phyloP scores from a whole-genome alignment of 2,113 vertebrate species.

The Cariama cristata region DNA sequence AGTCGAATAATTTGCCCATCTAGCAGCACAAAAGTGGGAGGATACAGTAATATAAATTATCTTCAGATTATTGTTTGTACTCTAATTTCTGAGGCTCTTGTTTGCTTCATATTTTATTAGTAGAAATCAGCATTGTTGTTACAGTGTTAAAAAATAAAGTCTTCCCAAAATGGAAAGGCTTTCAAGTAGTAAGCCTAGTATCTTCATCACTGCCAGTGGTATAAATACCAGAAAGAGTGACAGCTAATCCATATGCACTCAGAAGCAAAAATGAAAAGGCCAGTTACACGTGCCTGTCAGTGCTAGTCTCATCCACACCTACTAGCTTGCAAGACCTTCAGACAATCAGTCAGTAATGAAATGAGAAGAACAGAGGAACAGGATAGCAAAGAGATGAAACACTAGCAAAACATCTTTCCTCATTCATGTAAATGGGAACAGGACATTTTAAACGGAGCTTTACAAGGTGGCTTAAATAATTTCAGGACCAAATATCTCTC shows the following conservation, averaged over 20 bases:
- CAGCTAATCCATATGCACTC: slow-evolving; percentile 16
- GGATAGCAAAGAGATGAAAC: neutral
- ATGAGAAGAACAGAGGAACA: neutral
- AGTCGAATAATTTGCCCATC: neutral
- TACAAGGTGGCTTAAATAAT: neutral
- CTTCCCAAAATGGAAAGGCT: neutral
- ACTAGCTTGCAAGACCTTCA: neutral
- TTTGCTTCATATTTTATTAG: neutral
- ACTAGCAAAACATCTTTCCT: neutral
- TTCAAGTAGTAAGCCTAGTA: neutral
- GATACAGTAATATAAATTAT: neutral
- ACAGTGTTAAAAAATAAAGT: neutral
- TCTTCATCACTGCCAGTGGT: neutral
- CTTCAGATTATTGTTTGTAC: neutral
- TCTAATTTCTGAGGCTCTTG: neutral
- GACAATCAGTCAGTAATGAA: neutral
- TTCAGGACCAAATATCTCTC: neutral
- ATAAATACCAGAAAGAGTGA: slow-evolving; percentile 26
- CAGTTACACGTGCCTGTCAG: neutral
- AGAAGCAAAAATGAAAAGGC: slow-evolving; percentile 17
- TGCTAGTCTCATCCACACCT: neutral
- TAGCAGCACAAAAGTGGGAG: neutral
- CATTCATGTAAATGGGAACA: neutral
- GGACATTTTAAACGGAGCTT: neutral
- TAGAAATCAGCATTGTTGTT: neutral